Evolutionary conservation across 2,888 invertebrate species (phyloP).

Genomic region (Halocaridina rubra): DNA sequence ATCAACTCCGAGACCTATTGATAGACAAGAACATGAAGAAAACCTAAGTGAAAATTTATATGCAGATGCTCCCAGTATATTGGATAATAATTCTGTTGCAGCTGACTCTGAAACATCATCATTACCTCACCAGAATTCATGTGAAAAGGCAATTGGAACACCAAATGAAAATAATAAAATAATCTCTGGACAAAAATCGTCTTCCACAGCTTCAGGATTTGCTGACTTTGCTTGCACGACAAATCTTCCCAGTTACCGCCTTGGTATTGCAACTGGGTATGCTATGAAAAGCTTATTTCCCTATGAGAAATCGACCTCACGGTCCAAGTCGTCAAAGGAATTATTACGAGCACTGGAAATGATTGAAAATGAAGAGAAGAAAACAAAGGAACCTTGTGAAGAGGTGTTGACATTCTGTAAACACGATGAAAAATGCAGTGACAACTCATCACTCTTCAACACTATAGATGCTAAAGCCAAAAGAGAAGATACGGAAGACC

Average conservation of each 20-base stretch:
- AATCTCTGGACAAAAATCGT: neutral
- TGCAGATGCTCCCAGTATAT: too few species aligned
- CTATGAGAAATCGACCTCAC: neutral
- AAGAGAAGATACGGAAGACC: neutral
- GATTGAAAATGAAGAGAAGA: conserved; percentile 51
- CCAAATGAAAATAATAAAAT: neutral
- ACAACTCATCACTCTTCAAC: too few species aligned
- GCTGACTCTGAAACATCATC: too few species aligned
- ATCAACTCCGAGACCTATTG: conserved; percentile 21
- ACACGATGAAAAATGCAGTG: too few species aligned
- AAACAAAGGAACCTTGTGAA: neutral
- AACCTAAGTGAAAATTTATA: neutral
- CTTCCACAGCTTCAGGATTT: conserved; percentile 2
- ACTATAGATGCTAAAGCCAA: neutral
- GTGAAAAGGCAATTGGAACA: neutral
- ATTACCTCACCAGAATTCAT: neutral
- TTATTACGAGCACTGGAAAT: conserved; percentile 33
- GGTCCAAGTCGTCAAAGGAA: conserved; percentile 32
- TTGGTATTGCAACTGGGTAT: conserved; percentile 33
- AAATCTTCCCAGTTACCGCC: conserved; percentile 37
- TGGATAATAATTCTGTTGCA: neutral
- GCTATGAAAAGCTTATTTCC: neutral
- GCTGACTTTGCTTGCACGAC: conserved; percentile 49
- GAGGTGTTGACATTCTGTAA: too few species aligned
- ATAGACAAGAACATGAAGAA: neutral